Evolutionary conservation across 2,888 invertebrate genomes (phyloP).

Genomic region (Malachius bipustulatus): DNA sequence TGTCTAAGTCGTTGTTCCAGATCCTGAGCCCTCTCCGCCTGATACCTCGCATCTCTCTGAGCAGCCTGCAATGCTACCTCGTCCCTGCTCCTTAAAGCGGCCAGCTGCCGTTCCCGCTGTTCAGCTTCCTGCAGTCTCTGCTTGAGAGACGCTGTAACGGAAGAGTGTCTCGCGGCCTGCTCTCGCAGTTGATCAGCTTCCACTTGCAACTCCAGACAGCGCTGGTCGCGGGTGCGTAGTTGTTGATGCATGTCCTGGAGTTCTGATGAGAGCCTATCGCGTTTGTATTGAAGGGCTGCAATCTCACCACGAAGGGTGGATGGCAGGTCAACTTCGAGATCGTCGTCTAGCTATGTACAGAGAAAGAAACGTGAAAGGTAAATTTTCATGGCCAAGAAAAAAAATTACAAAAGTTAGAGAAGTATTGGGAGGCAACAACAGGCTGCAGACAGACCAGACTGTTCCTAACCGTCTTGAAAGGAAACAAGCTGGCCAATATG

Average conservation of each 20-base stretch:
- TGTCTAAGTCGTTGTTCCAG: conserved; percentile 60
- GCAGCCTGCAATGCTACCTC: conserved; percentile 64
- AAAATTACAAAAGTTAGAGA: too few relatives aligned
- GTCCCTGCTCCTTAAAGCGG: conserved; percentile 44
- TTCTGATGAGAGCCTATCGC: conserved; percentile 66
- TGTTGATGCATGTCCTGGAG: conserved; percentile 52
- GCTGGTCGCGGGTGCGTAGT: conserved; percentile 57
- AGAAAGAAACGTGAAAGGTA: conserved; percentile 13
- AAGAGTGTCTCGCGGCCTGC: conserved; percentile 71
- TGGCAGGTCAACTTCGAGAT: conserved; percentile 48
- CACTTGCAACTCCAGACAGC: conserved; percentile 62
- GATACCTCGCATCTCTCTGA: conserved; percentile 49
- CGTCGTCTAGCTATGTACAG: conserved; percentile 43
- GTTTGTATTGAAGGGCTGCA: conserved; percentile 72
- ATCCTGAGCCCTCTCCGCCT: conserved; percentile 68
- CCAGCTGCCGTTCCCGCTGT: conserved; percentile 60
- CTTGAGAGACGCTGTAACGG: conserved; percentile 66
- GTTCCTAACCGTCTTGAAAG: too few relatives aligned
- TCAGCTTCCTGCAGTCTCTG: conserved; percentile 70
- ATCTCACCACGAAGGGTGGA: conserved; percentile 71
- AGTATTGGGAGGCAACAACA: too few relatives aligned
- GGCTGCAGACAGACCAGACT: too few relatives aligned
- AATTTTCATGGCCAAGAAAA: not conserved
- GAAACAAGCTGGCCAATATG: too few relatives aligned
- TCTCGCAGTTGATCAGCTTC: conserved; percentile 70